Percentiles rank a stretch among this genome's conserved stretches.
Conservation (phyloP, 2,113 vertebrate species). For the Ammodramus savannarum region DNA sequence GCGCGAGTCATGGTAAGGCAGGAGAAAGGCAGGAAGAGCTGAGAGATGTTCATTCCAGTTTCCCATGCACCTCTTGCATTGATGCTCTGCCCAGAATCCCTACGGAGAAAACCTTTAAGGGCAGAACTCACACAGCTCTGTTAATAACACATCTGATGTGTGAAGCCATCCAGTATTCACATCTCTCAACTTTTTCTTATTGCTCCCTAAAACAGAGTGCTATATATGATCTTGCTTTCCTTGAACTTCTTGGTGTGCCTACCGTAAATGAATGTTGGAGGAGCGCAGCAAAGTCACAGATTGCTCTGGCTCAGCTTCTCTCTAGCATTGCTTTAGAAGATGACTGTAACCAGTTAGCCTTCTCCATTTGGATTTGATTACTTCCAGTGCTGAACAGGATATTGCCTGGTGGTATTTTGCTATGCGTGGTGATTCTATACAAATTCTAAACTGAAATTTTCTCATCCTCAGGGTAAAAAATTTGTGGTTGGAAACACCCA, state of each 20-base stretch:
- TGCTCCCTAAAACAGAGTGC: background rate
- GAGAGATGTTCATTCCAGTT: background rate
- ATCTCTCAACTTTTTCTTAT: background rate
- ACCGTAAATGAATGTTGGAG: background rate
- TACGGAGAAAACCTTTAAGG: background rate
- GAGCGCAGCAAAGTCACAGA: background rate
- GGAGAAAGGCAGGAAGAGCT: background rate
- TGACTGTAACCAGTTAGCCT: background rate
- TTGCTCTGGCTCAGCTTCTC: background rate
- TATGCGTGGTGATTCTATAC: background rate
- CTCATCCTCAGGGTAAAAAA: conserved; percentile 25
- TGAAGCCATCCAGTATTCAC: background rate
- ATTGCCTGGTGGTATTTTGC: background rate
- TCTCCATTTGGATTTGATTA: background rate
- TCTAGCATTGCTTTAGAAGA: background rate
- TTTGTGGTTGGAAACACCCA: conserved; percentile 68
- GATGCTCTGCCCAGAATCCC: background rate
- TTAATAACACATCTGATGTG: conserved; percentile 1
- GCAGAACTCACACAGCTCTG: background rate
- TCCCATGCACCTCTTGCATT: background rate
- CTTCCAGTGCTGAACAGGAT: background rate
- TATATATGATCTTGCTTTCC: background rate
- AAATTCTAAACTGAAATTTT: conserved; percentile 28
- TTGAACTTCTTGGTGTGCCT: background rate
- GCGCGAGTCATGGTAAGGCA: background rate